These are phyloP conservation scores for Ianthella basta DNA, from an alignment of 37 sponge, comb jelly and placozoan genomes.

Conservation along the genomic window DNA sequence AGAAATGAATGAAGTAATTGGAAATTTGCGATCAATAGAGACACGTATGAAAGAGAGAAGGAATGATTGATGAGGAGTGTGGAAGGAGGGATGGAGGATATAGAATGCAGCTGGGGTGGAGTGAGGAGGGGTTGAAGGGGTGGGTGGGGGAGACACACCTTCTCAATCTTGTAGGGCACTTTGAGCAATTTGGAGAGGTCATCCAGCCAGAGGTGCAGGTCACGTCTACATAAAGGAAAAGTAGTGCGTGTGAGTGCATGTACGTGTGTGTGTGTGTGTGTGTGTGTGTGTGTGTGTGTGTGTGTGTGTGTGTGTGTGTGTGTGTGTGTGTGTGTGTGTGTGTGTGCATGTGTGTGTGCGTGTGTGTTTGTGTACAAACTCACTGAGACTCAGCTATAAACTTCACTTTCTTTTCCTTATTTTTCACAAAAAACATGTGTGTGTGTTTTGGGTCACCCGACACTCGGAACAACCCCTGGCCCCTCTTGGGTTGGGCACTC, in stretches of 20 bases:
- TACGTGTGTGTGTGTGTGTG: background rate
- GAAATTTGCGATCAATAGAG: too few species aligned
- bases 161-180: conserved; percentile 38
- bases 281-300: too few species aligned
- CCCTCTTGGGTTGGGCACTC: conserved; percentile 17
- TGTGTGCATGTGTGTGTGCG: background rate
- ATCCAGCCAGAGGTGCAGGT: conserved; percentile 10
- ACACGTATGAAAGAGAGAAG: too few species aligned
- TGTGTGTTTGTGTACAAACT: background rate
- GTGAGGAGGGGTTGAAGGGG: too few species aligned
- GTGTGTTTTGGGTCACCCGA: conserved; percentile 65
- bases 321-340: background rate
- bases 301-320: too few species aligned
- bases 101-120: too few species aligned
- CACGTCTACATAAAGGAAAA: conserved; percentile 13
- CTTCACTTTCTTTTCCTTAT: conserved; percentile 42
- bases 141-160: conserved; percentile 21
- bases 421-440: conserved; percentile 58
- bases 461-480: conserved; percentile 53
- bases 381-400: conserved; percentile 54
- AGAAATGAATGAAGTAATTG: too few species aligned
- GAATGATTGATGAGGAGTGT: too few species aligned
- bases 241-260: background rate
- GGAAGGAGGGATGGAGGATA: too few species aligned
- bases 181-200: conserved; percentile 2